Conservation (phyloP, 2,797 vertebrate species). For the Sitta carolinensis region DNA sequence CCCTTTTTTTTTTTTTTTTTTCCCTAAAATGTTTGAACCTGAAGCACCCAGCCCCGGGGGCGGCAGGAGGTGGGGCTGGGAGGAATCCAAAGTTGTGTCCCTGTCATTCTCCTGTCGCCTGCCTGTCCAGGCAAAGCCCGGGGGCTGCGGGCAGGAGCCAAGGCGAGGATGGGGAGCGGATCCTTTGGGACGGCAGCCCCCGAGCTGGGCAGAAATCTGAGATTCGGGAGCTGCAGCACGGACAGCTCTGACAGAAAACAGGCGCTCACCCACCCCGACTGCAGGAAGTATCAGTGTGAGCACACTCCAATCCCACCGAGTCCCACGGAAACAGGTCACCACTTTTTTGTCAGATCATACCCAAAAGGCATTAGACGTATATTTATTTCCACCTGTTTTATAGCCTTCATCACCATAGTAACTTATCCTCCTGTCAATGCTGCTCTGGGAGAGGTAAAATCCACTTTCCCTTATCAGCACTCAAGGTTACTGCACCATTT, state of each 20-base stretch:
- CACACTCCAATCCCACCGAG: neutral
- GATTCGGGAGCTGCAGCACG: neutral
- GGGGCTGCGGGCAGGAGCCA: neutral
- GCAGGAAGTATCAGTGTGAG: neutral
- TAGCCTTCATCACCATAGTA: slow-evolving; percentile 39
- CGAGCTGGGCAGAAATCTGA: neutral
- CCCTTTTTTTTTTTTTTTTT: accelerated
- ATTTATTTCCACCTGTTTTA: slow-evolving; percentile 36
- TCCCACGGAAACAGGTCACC: neutral
- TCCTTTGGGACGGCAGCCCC: no score
- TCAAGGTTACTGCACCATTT: neutral
- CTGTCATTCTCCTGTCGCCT: neutral
- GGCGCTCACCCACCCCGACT: neutral
- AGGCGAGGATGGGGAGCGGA: neutral
- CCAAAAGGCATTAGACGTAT: neutral
- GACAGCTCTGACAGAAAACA: neutral
- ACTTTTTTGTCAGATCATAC: neutral
- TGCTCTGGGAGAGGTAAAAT: neutral
- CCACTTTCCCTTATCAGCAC: neutral
- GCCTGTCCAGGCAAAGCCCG: no score
- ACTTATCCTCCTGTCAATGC: slow-evolving; percentile 9
- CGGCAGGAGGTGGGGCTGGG: neutral
- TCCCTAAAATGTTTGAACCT: neutral
- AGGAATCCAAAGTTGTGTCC: neutral
- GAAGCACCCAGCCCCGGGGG: neutral